Evolutionary conservation across 2,888 invertebrate genomes (phyloP), one percentile per base, ranked within the genome.

Genomic region (Loripinus fragilis): DNA sequence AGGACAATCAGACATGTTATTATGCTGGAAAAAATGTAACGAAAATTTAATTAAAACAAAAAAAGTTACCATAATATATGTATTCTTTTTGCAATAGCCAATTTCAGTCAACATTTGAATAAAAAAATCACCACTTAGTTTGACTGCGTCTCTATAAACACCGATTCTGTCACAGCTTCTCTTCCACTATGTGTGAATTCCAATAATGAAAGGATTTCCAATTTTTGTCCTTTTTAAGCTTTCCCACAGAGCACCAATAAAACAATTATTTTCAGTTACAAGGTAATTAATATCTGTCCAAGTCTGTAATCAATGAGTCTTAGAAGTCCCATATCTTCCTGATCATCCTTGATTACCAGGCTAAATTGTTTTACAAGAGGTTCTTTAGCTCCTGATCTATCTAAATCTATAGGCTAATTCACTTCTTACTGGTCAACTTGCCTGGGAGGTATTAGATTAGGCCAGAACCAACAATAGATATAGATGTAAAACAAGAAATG

Each of bases 211-310:
- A 33, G 60, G 33, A 60, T 60, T 33, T 60, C 60, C 33, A 60
- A 60, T 60, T 60, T 60, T 33, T 60, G 60, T 60, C 60, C 60
- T 60, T 60, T 25, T 60, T 33, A 60, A 60, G 33, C 60, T 12
- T 12, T 60, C 33, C 33, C 60, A 28, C 2, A 20, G 60, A 60
- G 60, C 8, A 33, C 17, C 33, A 60, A 60, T 60, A 60, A 60
- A 60, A 60, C 60, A 60, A 60, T 60, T 60, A 60, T 60, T 33
- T 20, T 33, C 33, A 17, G 30, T 60, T 60, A 60, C 60, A 33
- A 1, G 33, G 60, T 60, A 60, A 60, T 60, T 60, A 60, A 60
- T 60, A n/a, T 60, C 60, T 60, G 33, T 60, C 60, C 60, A 60
- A 60, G 12, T 60, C 33, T 33, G 33, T 28, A 60, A 25, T 60